These are phyloP conservation scores for Drosophila neotestacea DNA, from an alignment of 2,888 invertebrate species.

Conservation along the genomic window DNA sequence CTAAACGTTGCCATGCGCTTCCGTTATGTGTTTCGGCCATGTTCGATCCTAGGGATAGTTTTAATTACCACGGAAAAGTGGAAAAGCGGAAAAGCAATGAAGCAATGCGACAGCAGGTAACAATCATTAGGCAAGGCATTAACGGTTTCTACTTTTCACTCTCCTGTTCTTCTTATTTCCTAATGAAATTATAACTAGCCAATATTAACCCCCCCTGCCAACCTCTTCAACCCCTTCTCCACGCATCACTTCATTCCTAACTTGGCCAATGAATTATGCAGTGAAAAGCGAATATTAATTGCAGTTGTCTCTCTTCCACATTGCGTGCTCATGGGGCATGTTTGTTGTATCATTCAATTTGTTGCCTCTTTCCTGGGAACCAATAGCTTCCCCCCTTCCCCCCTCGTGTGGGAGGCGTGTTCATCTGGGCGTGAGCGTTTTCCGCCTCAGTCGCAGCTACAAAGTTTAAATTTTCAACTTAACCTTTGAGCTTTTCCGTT, in stretches of 20 bases:
- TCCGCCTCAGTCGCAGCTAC: conserved; percentile 46
- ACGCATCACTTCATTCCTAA: not conserved
- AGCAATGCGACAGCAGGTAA: conserved; percentile 42
- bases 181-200: conserved; percentile 71
- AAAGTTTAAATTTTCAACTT: conserved; percentile 77
- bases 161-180: not conserved
- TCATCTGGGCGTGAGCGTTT: conserved; percentile 49
- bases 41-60: conserved; percentile 53
- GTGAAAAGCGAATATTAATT: conserved; percentile 61
- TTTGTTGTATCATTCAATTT: conserved; percentile 70
- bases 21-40: conserved; percentile 66
- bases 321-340: conserved; percentile 60
- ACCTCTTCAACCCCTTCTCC: not conserved
- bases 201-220: not conserved
- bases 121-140: conserved; percentile 40
- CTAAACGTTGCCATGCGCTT: conserved; percentile 78
- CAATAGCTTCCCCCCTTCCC: not conserved
- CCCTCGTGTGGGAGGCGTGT: conserved; percentile 46
- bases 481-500: conserved; percentile 73
- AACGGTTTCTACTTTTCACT: not conserved
- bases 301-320: conserved; percentile 46
- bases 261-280: conserved; percentile 59
- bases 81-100: conserved; percentile 42
- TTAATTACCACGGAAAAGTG: conserved; percentile 59
- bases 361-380: conserved; percentile 41